Evolutionary conservation across 1,140 invertebrate genomes (phyloP), one percentile per base, ranked within the genome.

Genomic region (Drosophila malerkotliana): DNA sequence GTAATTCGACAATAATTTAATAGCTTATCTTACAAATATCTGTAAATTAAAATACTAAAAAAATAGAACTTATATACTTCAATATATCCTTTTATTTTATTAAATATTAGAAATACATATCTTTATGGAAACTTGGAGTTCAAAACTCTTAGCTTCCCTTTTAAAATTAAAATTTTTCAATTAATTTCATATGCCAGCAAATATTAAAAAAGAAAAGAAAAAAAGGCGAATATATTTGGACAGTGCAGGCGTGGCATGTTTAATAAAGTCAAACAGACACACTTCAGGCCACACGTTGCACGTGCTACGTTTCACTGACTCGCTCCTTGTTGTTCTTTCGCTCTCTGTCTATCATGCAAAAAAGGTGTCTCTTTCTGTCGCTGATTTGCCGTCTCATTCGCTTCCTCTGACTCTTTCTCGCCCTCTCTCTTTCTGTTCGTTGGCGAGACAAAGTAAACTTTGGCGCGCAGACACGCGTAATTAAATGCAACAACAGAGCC

Each of bases 371-470:
- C 45, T 54, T 47, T 54, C 63, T 58, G 59, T 37, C 10, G 10
- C 34, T 18, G 41, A 44, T 45, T 15, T 9, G 44, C 30, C 44
- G n/a, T 64, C 32, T 67, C 45, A 41, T 32, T 67, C 18, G 45
- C 26, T 6, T 7, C 12, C 10, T 9, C 34, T 15, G 39, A 41
- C 39, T 14, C n/a, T 41, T 21, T 30, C n/a, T 64, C 32, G 62
- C 45, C 49, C 30, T 67, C 18, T 67, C 18, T 28, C 6, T 7
- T 7, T 28, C 26, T 28, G 26, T 28, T 28, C 26, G 56, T 76
- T 84, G 79, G 77, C 80, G 80, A 83, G 80, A 79, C 80, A 83
- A 84, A 84, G 80, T 79, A 79, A 83, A 83, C 80, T 85, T 76
- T 75, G 61, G 62, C 66, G 81, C 64, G 52, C 77, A 75, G 77